Evolutionary conservation across 2,797 vertebrate species (phyloP), one percentile per base, ranked within the genome.

Genomic region (Typhlichthys eigenmanni): DNA sequence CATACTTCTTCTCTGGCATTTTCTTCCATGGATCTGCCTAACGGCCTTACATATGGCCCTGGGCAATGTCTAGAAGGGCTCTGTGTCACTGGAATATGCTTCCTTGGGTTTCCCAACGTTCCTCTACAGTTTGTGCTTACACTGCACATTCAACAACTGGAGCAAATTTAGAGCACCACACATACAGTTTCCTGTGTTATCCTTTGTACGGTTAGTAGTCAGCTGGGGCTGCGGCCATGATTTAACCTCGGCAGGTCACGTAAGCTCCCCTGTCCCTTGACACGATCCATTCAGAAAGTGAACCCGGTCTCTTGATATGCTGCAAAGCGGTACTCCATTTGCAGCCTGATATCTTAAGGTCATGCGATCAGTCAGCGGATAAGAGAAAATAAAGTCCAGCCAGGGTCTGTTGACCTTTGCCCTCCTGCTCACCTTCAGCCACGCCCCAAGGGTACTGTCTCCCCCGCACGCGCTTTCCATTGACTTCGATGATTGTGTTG

Each of bases 391-490:
- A 38, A 17, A 9, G 16, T 47, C 49, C 6, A 24, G 14, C 2
- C n/a, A 9, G n/a, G 49, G 13, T 54, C 45, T 5, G 54, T 43
- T 66, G 69, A 81, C 38, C 64, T 69, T 24, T 8, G 50, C 65
- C 57, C 62, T 29, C 54, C 55, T 43, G 24, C 91, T 95, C 90
- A 98, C 97, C 97, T 96, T 98, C 96, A 69, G 96, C 96, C 86
- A 98, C 95, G 43, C 97, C 96, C 97, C 97, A 98, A 1, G 97
- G 96, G 85, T 98, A 98, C 89, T 98, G 95, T 83, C 96, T 93
- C 74, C 96, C 96, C 71, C 96, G 91, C 69, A 97, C 95, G 71
- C 95, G 91, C 89, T 98, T 96, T 81, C 95, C 96, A 32, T 95
- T 95, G 84, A 97, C 96, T 94, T 98, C 96, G 38, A 98, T 96